Base-by-base conservation (phyloP, 2,797 vertebrate genomes). In the Chaetodon trifasciatus region DNA sequence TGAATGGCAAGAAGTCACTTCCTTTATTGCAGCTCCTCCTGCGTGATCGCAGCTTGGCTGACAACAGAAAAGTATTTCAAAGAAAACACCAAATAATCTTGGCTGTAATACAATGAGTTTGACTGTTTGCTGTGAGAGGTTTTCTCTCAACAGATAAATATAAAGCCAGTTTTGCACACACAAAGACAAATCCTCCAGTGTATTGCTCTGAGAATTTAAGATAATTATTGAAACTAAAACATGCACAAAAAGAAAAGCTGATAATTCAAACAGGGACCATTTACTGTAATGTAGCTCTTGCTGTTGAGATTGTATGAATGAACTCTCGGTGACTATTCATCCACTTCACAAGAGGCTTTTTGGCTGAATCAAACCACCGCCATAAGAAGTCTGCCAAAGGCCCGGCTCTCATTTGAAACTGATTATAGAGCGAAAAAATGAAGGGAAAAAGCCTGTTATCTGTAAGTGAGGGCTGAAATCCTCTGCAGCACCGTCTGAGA, bases 361-460 rank as follows among this genome's bases (percentile, higher is more conserved):
- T 90, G 86, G 87, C 88, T 81, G 75, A 91, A 92, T 90, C 89
- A 87, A 91, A 89, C 84, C 39, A 28, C 75, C 68, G 68, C 82
- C 72, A 80, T 83, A 40, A 70, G 83, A 76, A 86, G 79, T 67
- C 85, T 91, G 88, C 90, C 90, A 92, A 91, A 79, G 77, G 83
- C 88, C 77, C 62, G 53, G 86, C 84, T 90, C 86, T 89, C 84
- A 88, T 93, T 94, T 91, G 64, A 88, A 93, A 91, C 86, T 89
- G 92, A 94, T 92, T 91, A 88, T 67, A 78, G 82, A 77, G 80
- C 15, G 9, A 74, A 86, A 77, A 68, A 81, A 72, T 37, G 13
- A 65, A 57, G 61, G 53, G 49, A 66, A 76, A 70, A 73, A 5
- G 35, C 60, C 77, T 86, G 86, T 89, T 89, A 92, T 89, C 86